Evolutionary conservation across 1,140 invertebrate genomes (phyloP), one percentile per base, ranked within the genome.

Genomic region (Plutomurus gul): DNA sequence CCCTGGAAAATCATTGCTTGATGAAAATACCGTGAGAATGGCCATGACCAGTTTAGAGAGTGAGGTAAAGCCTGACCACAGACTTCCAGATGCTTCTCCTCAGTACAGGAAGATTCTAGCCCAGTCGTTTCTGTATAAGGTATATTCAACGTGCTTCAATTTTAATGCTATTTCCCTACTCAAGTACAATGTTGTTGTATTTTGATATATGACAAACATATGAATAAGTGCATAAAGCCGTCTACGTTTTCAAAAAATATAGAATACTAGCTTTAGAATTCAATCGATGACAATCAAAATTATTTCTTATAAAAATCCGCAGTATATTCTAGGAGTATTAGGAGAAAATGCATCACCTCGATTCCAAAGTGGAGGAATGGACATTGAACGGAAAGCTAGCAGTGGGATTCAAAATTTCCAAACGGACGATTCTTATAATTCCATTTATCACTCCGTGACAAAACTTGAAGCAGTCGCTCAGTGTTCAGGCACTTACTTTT

Each of bases 121-220:
- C 1, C 87, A 90, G 49, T 89, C 89, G 73, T 85, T 95, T 27
- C 91, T 95, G 81, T 95, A 94, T 84, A 95, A 94, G 88, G 92
- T 92, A 87, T 83, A 36, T 83, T 13, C 11, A 43, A 13, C n/a
- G 39, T n/a, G n/a, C n/a, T n/a, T n/a, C n/a, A n/a, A n/a, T n/a
- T n/a, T n/a, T n/a, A n/a, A n/a, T n/a, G n/a, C n/a, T n/a, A n/a
- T n/a, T n/a, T n/a, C n/a, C n/a, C n/a, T n/a, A n/a, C n/a, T n/a
- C n/a, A n/a, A n/a, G n/a, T n/a, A n/a, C n/a, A n/a, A n/a, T n/a
- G n/a, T n/a, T n/a, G n/a, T n/a, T n/a, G n/a, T n/a, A n/a, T n/a
- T n/a, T n/a, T n/a, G n/a, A n/a, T n/a, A n/a, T n/a, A n/a, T n/a
- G n/a, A n/a, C n/a, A n/a, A n/a, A n/a, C n/a, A n/a, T n/a, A n/a